Evolutionary conservation across 2,113 vertebrate species (phyloP).

Genomic region (Galemys pyrenaicus): DNA sequence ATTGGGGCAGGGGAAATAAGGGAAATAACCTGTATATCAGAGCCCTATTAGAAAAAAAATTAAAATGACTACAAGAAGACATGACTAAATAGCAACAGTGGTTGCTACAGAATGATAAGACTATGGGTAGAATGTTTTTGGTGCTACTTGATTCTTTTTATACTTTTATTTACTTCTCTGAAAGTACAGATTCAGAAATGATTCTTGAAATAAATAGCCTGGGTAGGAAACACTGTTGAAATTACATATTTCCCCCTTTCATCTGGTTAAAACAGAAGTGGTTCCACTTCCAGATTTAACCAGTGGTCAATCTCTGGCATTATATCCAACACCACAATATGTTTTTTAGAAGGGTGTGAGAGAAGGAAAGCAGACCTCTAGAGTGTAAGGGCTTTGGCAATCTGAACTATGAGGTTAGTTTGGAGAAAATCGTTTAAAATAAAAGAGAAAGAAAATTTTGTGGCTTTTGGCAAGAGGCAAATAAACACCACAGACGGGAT

Average conservation of each 20-base stretch:
- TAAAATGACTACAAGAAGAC: neutral
- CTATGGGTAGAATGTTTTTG: neutral
- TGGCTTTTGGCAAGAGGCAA: conserved; percentile 53
- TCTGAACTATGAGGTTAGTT: conserved; percentile 48
- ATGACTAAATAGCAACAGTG: neutral
- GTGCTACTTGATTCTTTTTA: neutral
- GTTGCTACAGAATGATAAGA: neutral
- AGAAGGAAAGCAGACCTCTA: conserved; percentile 51
- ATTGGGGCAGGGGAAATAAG: neutral
- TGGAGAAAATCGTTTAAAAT: conserved; percentile 54
- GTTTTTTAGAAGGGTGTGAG: conserved; percentile 62
- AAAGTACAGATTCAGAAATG: neutral
- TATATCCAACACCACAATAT: conserved; percentile 42
- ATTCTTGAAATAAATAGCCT: neutral
- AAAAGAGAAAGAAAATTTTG: conserved; percentile 54
- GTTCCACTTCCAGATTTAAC: conserved; percentile 36
- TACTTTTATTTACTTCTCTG: neutral
- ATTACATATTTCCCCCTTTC: neutral
- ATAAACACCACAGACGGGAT: neutral
- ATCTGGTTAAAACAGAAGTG: conserved; percentile 34
- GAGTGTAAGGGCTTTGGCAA: conserved; percentile 28
- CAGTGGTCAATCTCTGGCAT: conserved; percentile 38
- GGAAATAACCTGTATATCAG: neutral
- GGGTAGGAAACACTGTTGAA: neutral
- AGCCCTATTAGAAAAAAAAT: conserved; percentile 1